Percentiles rank a stretch among this genome's conserved stretches.
These are phyloP conservation scores for Caiman crocodilus DNA, from an alignment of 2,797 vertebrate species.

Conservation along the genomic window DNA sequence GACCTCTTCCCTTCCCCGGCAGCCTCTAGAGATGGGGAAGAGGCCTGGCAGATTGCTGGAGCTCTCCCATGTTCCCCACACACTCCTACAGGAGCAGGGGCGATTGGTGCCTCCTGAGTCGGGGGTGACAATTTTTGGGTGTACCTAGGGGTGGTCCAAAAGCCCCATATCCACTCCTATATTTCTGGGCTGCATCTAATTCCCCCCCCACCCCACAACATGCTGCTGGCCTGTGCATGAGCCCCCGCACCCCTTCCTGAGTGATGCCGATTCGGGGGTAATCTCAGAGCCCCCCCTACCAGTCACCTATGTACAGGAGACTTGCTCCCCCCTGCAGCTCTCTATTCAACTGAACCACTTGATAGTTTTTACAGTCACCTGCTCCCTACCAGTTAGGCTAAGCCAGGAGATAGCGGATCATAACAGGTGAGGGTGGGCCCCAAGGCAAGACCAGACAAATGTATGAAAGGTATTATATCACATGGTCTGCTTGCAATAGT, in stretches of 20 bases:
- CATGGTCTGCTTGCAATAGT: background rate
- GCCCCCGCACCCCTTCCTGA: background rate
- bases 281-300: no score
- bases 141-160: no score
- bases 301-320: no score
- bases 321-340: background rate
- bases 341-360: background rate
- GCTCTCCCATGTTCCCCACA: background rate
- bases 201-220: background rate
- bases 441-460: background rate
- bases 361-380: background rate
- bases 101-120: background rate
- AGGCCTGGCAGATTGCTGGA: background rate
- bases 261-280: no score
- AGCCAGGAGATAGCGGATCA: background rate
- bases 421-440: background rate
- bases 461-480: background rate
- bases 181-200: background rate
- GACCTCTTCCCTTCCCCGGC: background rate
- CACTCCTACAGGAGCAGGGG: rapidly evolving
- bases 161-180: no score
- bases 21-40: no score
- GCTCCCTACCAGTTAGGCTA: background rate
- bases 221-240: no score
- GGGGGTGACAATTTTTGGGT: no score